These are phyloP conservation scores for Diorhabda sublineata DNA, from an alignment of 1,140 invertebrate species.

Conservation along the genomic window DNA sequence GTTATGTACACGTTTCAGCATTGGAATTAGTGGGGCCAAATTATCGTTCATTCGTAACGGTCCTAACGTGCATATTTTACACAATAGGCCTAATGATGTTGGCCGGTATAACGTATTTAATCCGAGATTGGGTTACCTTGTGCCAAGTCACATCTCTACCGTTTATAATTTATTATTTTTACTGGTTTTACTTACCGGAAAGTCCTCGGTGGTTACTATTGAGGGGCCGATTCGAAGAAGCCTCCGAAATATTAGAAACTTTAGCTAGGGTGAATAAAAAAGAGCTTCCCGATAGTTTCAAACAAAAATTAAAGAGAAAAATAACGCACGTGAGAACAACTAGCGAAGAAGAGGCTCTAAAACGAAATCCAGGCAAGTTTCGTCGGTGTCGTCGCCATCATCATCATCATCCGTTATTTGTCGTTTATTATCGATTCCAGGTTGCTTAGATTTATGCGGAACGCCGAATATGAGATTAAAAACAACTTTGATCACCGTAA, in stretches of 20 bases:
- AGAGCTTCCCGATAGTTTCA: constrained; percentile 67
- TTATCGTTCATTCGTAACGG: constrained; percentile 85
- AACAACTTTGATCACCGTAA: constrained; percentile 62
- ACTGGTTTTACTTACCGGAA: constrained; percentile 81
- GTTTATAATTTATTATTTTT: constrained; percentile 78
- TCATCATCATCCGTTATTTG: not conserved
- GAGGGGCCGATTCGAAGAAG: constrained; percentile 73
- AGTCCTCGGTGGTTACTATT: constrained; percentile 81
- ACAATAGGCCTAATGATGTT: constrained; percentile 78
- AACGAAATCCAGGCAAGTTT: constrained; percentile 45
- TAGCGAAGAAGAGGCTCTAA: constrained; percentile 58
- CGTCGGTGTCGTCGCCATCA: not conserved
- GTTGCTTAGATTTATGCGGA: constrained; percentile 67
- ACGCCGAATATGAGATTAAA: constrained; percentile 83
- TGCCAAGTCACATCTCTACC: constrained; percentile 76
- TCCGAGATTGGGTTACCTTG: constrained; percentile 76
- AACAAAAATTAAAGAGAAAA: constrained; percentile 64
- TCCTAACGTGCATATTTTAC: constrained; percentile 86
- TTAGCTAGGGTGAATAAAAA: constrained; percentile 74
- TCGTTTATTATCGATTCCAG: constrained; percentile 44
- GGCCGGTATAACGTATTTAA: constrained; percentile 74
- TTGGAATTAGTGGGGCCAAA: constrained; percentile 85
- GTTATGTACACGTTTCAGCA: constrained; percentile 55
- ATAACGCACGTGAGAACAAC: constrained; percentile 63
- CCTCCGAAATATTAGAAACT: constrained; percentile 68